phyloP scores from a whole-genome alignment of 2,113 vertebrate species.

The Eonycteris spelaea region DNA sequence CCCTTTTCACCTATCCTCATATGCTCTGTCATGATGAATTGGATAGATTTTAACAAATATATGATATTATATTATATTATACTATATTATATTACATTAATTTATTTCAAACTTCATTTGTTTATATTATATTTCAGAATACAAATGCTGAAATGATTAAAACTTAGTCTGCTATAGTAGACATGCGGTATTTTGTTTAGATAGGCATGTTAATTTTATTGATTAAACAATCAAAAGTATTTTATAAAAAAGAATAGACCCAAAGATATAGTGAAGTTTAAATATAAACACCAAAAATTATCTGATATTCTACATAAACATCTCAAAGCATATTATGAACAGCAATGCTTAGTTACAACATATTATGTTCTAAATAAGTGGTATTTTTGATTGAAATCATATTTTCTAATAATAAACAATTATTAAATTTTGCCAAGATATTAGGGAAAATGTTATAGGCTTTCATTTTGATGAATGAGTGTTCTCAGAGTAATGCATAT shows the following conservation, averaged over 20 bases:
- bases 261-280: background rate
- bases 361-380: background rate
- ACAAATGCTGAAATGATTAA: background rate
- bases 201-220: background rate
- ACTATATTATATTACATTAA: background rate
- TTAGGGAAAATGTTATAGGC: background rate
- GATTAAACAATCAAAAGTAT: background rate
- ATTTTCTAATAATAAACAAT: background rate
- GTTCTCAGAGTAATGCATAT: constrained; percentile 9
- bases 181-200: background rate
- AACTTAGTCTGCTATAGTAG: background rate
- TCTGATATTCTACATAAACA: background rate
- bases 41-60: background rate
- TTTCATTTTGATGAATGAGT: constrained; percentile 39
- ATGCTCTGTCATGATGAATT: background rate
- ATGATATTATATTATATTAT: background rate
- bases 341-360: background rate
- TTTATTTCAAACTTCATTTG: background rate
- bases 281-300: background rate
- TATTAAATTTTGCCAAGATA: background rate
- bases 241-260: background rate
- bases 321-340: background rate
- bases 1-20: background rate
- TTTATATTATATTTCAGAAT: background rate
- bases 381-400: background rate